Evolutionary conservation across 2,113 vertebrate genomes (phyloP).

Genomic region (Myotis yumanensis): DNA sequence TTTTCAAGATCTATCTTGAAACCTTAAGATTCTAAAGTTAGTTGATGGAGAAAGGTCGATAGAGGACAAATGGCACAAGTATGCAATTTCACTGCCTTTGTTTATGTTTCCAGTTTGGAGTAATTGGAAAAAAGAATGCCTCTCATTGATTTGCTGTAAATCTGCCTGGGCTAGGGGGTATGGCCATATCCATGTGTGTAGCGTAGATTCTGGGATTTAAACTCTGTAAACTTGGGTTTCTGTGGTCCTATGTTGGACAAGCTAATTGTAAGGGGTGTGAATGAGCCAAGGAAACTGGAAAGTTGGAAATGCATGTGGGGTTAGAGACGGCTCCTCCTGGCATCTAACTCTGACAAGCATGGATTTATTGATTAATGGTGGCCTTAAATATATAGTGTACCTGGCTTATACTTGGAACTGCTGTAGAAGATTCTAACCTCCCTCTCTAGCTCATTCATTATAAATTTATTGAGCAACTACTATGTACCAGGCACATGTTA

Average conservation of each 20-base stretch:
- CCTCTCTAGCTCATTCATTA: neutral
- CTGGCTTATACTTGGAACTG: neutral
- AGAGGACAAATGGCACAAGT: neutral
- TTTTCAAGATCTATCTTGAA: conserved; percentile 43
- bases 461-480: neutral
- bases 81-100: neutral
- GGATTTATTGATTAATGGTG: neutral
- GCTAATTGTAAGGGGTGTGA: neutral
- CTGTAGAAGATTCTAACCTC: neutral
- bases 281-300: neutral
- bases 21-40: neutral
- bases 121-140: neutral
- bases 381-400: neutral
- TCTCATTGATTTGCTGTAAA: neutral
- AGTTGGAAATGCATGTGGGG: neutral
- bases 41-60: conserved; percentile 4
- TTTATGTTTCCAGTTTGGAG: conserved; percentile 30
- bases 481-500: neutral
- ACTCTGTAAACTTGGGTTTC: neutral
- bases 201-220: neutral
- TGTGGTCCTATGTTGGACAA: neutral
- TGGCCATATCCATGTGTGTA: neutral
- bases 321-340: neutral
- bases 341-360: neutral
- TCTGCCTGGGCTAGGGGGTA: neutral